These are phyloP conservation scores for Arizona elegans DNA, from an alignment of 2,113 vertebrate species.

Conservation along the genomic window DNA sequence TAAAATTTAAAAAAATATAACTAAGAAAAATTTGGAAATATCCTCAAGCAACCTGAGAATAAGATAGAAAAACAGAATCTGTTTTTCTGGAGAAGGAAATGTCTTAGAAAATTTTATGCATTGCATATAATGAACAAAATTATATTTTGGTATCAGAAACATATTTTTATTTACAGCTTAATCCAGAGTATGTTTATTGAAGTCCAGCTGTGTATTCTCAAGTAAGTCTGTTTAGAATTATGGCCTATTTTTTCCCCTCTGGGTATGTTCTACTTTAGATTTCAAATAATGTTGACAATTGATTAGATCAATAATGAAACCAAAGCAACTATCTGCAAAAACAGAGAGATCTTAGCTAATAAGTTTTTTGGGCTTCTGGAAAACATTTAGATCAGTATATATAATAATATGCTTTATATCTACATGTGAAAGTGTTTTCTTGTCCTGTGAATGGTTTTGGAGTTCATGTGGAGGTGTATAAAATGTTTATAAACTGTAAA, in stretches of 20 bases:
- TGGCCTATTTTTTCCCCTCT: too few species aligned
- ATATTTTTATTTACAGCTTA: background rate
- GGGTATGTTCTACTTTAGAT: background rate
- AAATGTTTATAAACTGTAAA: background rate
- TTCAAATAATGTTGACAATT: background rate
- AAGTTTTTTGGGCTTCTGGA: background rate
- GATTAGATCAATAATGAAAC: background rate
- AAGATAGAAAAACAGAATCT: background rate
- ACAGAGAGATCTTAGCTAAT: background rate
- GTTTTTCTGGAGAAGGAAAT: background rate
- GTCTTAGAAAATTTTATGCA: background rate
- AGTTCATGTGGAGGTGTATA: background rate
- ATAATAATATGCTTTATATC: background rate
- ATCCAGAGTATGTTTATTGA: background rate
- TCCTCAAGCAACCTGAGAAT: background rate
- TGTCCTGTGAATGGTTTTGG: slow-evolving; percentile 1
- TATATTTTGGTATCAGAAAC: background rate
- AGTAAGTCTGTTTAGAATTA: background rate
- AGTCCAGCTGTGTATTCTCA: background rate
- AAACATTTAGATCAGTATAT: background rate
- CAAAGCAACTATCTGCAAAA: background rate
- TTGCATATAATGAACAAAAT: background rate
- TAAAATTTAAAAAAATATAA: background rate
- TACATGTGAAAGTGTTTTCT: background rate
- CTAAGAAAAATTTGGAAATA: background rate